Evolutionary conservation across 2,797 vertebrate genomes (phyloP), one percentile per base, ranked within the genome.

Genomic region (Bovichtus variegatus): DNA sequence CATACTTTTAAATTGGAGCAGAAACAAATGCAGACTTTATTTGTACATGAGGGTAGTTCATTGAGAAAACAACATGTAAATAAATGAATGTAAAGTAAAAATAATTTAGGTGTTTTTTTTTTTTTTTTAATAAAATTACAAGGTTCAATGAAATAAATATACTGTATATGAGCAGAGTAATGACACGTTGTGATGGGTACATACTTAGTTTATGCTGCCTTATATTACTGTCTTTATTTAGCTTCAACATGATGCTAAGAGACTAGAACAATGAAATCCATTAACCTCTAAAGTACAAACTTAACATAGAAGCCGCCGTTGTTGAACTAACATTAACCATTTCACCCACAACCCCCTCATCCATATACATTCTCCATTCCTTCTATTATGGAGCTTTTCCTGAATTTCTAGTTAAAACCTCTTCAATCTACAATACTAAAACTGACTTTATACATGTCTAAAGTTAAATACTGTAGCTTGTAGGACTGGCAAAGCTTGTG

Each of bases 101-200:
- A 99, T 98, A 98, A 98, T 96, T 98, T 99, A 98, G 94, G 94
- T 94, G 85, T 85, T 46, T 70, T 76, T 75, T 41, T 70, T 76
- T 75, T 41, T 81, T 81, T 90, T 89, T 93, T 81, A 92, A 94
- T 94, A 93, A 93, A 90, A 93, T 91, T 92, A 95, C 93, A 96
- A 94, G 95, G 95, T 95, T 96, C 94, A 95, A 95, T 87, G 60
- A 96, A 98, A 99, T 98, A 99, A 99, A 99, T 80, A 88, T 83
- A 34, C 31, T 34, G 31, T 34, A 83, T 77, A 89, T 80, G 87
- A 93, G 88, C 79, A 91, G 90, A 93, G 76, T 93, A 90, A 91
- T 92, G 81, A 86, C 78, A 90, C 90, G 80, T 88, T 85, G 84
- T 82, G 87, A 87, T 74, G 74, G 87, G 86, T 87, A 88, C 62